Base-by-base conservation (phyloP, 2,888 invertebrate genomes). In the Timema podura region DNA sequence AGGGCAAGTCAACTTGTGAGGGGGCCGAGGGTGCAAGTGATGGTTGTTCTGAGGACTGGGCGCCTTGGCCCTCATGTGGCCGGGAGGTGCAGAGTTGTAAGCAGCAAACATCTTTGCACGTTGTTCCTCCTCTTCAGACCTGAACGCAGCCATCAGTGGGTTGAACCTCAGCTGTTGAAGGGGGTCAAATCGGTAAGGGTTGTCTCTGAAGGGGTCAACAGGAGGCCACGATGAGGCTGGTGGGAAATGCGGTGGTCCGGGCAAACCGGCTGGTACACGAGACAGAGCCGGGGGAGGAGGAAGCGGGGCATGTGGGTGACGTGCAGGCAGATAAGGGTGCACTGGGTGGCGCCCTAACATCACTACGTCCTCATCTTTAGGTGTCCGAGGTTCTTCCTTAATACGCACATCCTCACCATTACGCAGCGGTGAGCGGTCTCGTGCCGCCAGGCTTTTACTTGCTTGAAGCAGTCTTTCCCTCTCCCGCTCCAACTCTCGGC, bases 351-450 rank as follows among this genome's bases (percentile, higher is more conserved):
- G 77, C 59, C 81, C 81, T 72, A 82, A 71, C 79, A 85, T 80
- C 13, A 76, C 74, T 64, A 75, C 74, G n/a, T 76, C 76, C 49
- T 76, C 76, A 59, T 77, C 76, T 70, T 77, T 76, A 66, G 75
- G 74, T 11, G 61, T 74, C 48, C 88, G 82, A 13, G 87, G 86
- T 75, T 89, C 89, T 75, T 89, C 89, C 76, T 89, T 89, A 2
- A 88, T 83, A 74, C 89, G 85, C 73, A 89, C 85, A 79, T 81
- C 84, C 73, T 68, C 67, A 78, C 78, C 68, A 79, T 90, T 92
- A 47, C 93, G 85, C 68, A 92, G 81, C 6, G 93, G 93, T 7
- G 93, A 93, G 67, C 93, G 85, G 74, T 90, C 90, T 6, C 89
- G 79, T 30, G 79, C 76, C 79, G 83, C 85, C 75, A 79, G 70